Evolutionary conservation across 1,140 invertebrate species (phyloP).

Genomic region (Phymastichus coffea): DNA sequence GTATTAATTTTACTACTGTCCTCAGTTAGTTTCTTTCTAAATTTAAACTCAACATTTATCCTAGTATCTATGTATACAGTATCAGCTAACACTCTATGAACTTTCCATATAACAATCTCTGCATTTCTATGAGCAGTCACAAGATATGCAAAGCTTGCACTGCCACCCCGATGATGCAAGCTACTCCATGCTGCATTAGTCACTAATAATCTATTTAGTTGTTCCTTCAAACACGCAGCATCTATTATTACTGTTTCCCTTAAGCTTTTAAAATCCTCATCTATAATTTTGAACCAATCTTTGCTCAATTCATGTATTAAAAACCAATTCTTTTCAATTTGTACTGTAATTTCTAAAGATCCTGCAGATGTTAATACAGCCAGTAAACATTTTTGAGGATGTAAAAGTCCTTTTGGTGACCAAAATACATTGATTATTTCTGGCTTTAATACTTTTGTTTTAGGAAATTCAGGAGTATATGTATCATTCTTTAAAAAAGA

Average conservation of each 20-base stretch:
- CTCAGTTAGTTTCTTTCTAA: conserved; percentile 30
- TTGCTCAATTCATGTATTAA: conserved; percentile 40
- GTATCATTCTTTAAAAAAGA: conserved; percentile 40
- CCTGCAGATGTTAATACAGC: conserved; percentile 45
- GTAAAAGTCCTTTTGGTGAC: conserved; percentile 45
- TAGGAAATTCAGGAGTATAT: conserved; percentile 41
- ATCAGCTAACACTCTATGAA: conserved; percentile 34
- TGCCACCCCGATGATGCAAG: conserved; percentile 24
- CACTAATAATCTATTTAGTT: conserved; percentile 36
- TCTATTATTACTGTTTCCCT: neutral
- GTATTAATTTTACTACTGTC: conserved; percentile 35
- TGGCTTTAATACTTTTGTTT: conserved; percentile 27
- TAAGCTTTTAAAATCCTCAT: conserved; percentile 27
- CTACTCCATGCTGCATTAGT: conserved; percentile 47
- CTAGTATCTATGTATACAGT: conserved; percentile 21
- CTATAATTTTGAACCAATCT: conserved; percentile 31
- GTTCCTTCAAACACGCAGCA: conserved; percentile 26
- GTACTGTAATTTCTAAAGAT: conserved; percentile 40
- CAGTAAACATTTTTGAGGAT: conserved; percentile 43
- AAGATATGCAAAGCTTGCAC: conserved; percentile 41
- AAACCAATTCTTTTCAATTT: conserved; percentile 44
- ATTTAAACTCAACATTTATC: conserved; percentile 27
- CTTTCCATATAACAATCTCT: conserved; percentile 46
- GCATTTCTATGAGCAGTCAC: conserved; percentile 41
- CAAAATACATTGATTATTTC: conserved; percentile 41